These are phyloP conservation scores for Monodelphis domestica DNA, from an alignment of 2,797 vertebrate genomes.

Conservation along the genomic window DNA sequence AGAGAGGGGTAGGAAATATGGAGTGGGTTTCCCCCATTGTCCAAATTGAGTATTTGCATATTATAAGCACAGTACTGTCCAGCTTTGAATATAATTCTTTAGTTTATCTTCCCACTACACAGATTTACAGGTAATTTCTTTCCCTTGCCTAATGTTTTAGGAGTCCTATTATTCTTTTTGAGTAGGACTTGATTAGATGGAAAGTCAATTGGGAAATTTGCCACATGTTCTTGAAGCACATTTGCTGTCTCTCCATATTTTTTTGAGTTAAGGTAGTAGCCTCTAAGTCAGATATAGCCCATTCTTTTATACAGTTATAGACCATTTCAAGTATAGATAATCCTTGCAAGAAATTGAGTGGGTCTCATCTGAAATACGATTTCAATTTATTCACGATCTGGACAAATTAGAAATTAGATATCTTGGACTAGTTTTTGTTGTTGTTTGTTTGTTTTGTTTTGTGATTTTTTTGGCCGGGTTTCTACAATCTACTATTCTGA, in stretches of 20 bases:
- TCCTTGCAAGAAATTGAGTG: neutral
- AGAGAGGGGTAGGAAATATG: neutral
- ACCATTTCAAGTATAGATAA: neutral
- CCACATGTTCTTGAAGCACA: neutral
- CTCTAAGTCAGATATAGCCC: neutral
- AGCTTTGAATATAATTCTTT: neutral
- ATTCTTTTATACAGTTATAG: neutral
- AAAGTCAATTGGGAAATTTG: neutral
- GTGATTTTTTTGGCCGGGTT: no score
- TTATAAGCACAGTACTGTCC: neutral
- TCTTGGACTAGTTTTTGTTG: neutral
- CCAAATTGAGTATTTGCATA: neutral
- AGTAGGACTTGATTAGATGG: neutral
- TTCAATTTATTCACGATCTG: neutral
- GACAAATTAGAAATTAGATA: neutral
- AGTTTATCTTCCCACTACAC: neutral
- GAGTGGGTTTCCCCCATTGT: neutral
- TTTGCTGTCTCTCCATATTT: neutral
- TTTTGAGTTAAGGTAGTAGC: neutral
- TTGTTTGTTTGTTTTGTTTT: no score
- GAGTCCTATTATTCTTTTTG: neutral
- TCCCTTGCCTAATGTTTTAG: neutral
- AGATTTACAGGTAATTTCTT: neutral
- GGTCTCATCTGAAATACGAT: neutral
- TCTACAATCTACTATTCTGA: neutral